Evolutionary conservation across 2,888 invertebrate species (phyloP), one percentile per base, ranked within the genome.

Genomic region (Eupithecia abbreviata): DNA sequence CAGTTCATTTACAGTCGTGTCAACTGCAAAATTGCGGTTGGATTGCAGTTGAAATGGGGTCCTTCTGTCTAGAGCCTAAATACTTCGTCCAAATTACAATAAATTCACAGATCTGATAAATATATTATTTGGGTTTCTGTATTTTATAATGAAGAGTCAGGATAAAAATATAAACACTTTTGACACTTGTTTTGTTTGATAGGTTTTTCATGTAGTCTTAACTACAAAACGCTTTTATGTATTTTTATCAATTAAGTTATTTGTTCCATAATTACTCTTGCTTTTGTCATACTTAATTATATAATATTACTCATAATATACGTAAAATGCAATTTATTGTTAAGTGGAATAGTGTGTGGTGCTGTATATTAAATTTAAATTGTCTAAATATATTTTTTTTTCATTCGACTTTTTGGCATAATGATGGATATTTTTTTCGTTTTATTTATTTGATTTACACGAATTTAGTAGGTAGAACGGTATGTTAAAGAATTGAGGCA

Each of bases 291-390:
- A 12, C 12, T 30, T 62, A 58, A 0, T 12, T 62, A 30, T 10
- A 62, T 62, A 62, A 62, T 58, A 58, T 58, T 58, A 62, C 62
- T 4, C 4, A 30, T 4, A 62, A 62, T 43, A 68, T 72, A 65
- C 72, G 65, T 72, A 65, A 69, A 72, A 72, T 72, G 72, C 72
- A 65, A 68, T 68, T 68, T 68, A 68, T 42, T 66, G 7, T n/a
- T 68, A 68, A 45, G 45, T 45, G 43, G n/a, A n/a, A 68, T 45
- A 43, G 4, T n/a, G 42, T 42, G 43, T 68, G 67, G 67, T 68
- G 67, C 67, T 67, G 66, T 66, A 67, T 67, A 68, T 68, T 68
- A 30, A 62, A 62, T 15, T 18, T 9, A 67, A 65, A 67, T 43
- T 67, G 12, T 43, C 7, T 67, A 9, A 67, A 67, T 41, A 67